Evolutionary conservation across 2,888 invertebrate species (phyloP).

Genomic region (Agriotes lineatus): DNA sequence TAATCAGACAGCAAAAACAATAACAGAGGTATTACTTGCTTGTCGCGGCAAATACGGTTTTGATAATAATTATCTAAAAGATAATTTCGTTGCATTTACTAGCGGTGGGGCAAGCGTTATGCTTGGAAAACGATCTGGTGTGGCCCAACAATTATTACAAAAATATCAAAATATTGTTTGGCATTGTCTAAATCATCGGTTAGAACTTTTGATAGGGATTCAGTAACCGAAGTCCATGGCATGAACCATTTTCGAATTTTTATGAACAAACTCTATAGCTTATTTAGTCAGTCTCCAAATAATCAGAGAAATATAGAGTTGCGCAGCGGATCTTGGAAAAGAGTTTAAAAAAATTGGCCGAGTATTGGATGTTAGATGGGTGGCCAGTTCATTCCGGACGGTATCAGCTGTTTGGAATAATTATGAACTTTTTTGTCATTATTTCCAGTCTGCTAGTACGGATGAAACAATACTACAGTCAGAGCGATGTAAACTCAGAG

Average conservation of each 20-base stretch:
- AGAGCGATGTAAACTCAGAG: conserved; percentile 5
- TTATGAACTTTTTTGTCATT: neutral
- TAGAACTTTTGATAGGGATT: neutral
- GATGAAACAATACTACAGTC: neutral
- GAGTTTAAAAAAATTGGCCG: neutral
- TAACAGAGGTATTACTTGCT: neutral
- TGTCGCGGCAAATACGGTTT: neutral
- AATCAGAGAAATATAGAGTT: neutral
- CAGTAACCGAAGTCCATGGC: neutral
- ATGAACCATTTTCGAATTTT: neutral
- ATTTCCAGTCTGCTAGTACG: neutral
- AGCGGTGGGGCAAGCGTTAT: neutral
- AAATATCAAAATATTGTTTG: neutral
- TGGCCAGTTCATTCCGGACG: neutral
- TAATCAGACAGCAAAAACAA: neutral
- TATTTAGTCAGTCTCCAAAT: neutral
- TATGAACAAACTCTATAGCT: neutral
- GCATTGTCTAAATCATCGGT: neutral
- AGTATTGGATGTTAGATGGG: neutral
- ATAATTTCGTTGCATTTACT: neutral
- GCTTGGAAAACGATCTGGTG: neutral
- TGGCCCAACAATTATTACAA: neutral
- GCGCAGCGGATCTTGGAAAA: neutral
- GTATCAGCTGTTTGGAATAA: neutral
- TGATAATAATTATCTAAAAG: neutral